These are phyloP conservation scores for Ramphastos sulfuratus DNA, from an alignment of 2,113 vertebrate genomes.

Conservation along the genomic window DNA sequence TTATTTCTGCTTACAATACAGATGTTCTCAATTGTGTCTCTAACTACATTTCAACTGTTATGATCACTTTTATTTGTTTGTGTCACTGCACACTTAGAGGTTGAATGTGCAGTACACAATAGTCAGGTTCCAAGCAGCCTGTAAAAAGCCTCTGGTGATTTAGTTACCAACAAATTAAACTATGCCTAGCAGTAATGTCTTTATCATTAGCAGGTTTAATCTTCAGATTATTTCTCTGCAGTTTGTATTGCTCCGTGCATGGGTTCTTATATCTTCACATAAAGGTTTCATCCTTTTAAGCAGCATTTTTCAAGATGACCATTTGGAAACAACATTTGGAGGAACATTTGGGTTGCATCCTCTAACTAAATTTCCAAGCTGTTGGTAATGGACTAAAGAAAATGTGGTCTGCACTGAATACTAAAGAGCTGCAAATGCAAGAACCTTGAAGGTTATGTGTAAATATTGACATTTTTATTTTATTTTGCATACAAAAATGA, in stretches of 20 bases:
- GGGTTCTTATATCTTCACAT: slow-evolving; percentile 51
- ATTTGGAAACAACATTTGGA: slow-evolving; percentile 87
- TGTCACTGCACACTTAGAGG: slow-evolving; percentile 72
- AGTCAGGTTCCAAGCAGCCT: slow-evolving; percentile 60
- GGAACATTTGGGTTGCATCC: slow-evolving; percentile 87
- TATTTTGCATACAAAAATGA: slow-evolving; percentile 77
- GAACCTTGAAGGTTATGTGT: slow-evolving; percentile 82
- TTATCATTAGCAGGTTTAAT: slow-evolving; percentile 69
- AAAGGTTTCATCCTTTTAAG: slow-evolving; percentile 72
- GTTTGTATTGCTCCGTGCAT: slow-evolving; percentile 44
- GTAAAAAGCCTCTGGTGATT: slow-evolving; percentile 70
- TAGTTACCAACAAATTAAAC: slow-evolving; percentile 72
- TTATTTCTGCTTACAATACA: slow-evolving; percentile 86
- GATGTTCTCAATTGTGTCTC: slow-evolving; percentile 84
- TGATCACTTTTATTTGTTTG: slow-evolving; percentile 80
- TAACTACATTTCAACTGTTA: slow-evolving; percentile 81
- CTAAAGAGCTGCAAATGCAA: slow-evolving; percentile 76
- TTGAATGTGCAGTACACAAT: slow-evolving; percentile 69
- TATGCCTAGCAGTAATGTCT: slow-evolving; percentile 50
- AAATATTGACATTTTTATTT: slow-evolving; percentile 84
- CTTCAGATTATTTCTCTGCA: slow-evolving; percentile 60
- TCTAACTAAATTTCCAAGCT: slow-evolving; percentile 89
- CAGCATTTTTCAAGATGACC: slow-evolving; percentile 76
- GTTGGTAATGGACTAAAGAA: slow-evolving; percentile 82
- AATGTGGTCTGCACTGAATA: slow-evolving; percentile 81